These are phyloP conservation scores for Brachyistius frenatus DNA, from an alignment of 2,113 vertebrate genomes.

Conservation along the genomic window DNA sequence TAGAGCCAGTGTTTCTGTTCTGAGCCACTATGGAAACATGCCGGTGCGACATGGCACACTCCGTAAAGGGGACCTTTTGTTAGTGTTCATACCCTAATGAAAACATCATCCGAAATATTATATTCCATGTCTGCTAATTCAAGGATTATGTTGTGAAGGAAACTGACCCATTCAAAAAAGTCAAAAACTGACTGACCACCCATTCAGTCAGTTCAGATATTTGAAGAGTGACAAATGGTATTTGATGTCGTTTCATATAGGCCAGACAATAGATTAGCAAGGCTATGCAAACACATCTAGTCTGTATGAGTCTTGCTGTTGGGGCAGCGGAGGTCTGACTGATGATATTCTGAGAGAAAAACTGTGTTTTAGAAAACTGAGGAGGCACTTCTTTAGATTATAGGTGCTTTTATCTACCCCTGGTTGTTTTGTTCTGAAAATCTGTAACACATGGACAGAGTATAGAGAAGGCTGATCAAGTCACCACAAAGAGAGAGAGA, in stretches of 20 bases:
- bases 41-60: no score
- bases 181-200: slow-evolving; percentile 37
- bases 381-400: slow-evolving; percentile 21
- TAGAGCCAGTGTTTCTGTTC: no score
- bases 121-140: no score
- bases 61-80: no score
- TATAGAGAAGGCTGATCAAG: slow-evolving; percentile 22
- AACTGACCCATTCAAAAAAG: slow-evolving; percentile 45
- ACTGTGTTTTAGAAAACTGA: slow-evolving; percentile 23
- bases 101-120: no score
- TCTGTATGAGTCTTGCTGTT: slow-evolving; percentile 8
- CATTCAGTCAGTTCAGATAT: slow-evolving; percentile 48
- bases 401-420: slow-evolving; percentile 21
- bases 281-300: slow-evolving; percentile 4
- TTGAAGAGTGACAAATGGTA: slow-evolving; percentile 31
- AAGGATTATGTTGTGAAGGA: slow-evolving; percentile 23
- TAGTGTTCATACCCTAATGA: no score
- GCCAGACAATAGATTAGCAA: slow-evolving; percentile 25
- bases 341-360: slow-evolving; percentile 9
- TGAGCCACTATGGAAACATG: no score
- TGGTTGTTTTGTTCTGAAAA: slow-evolving; percentile 25
- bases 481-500: slow-evolving; percentile 23
- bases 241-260: slow-evolving; percentile 29
- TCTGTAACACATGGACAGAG: slow-evolving; percentile 39
- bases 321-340: slow-evolving; percentile 28